Evolutionary conservation across 2,888 invertebrate species (phyloP).

Genomic region (Saturnia pavonia): DNA sequence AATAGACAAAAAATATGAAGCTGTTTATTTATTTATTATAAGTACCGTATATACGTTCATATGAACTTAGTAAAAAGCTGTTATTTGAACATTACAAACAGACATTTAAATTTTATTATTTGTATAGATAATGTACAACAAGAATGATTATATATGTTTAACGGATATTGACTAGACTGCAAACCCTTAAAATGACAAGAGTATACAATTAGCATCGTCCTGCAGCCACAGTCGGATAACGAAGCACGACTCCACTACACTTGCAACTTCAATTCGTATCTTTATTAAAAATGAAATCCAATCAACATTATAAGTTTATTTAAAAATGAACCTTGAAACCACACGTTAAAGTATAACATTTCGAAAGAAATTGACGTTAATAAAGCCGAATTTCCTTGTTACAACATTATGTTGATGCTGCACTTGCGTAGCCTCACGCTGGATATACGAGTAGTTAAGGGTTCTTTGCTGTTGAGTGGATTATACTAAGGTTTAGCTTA

Average conservation of each 20-base stretch:
- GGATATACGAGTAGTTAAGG: constrained; percentile 59
- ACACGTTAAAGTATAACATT: constrained; percentile 24
- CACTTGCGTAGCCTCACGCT: constrained; percentile 51
- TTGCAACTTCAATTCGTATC: constrained; percentile 56
- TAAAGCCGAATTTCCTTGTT: constrained; percentile 38
- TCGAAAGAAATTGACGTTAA: neutral
- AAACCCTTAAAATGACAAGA: constrained; percentile 26
- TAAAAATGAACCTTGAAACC: constrained; percentile 27
- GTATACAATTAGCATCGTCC: constrained; percentile 68
- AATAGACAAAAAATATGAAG: too few species aligned
- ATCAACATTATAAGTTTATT: neutral
- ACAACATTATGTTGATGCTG: constrained; percentile 46
- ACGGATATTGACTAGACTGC: constrained; percentile 9
- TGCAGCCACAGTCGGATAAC: constrained; percentile 59
- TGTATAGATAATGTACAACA: neutral
- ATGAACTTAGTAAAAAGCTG: too few species aligned
- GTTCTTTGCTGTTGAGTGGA: constrained; percentile 48
- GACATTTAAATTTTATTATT: too few species aligned
- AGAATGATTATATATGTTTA: neutral
- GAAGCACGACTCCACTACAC: constrained; percentile 65
- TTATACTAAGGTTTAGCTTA: constrained; percentile 45
- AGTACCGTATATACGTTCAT: too few species aligned
- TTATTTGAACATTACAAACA: too few species aligned
- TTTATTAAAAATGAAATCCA: constrained; percentile 46
- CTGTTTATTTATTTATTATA: too few species aligned